These are phyloP conservation scores for Chironomus riparius DNA, from an alignment of 2,888 invertebrate species.

Conservation along the genomic window DNA sequence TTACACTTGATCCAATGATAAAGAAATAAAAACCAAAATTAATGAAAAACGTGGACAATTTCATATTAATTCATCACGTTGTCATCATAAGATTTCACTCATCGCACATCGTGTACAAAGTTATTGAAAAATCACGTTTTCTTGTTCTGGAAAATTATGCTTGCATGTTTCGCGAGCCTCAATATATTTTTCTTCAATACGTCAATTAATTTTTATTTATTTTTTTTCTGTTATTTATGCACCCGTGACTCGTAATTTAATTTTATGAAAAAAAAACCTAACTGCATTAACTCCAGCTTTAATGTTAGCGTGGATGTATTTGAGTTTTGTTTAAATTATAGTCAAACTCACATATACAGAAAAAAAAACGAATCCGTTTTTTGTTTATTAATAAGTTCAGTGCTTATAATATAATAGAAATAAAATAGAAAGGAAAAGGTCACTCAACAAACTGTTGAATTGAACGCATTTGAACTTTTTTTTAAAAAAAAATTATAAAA, in stretches of 20 bases:
- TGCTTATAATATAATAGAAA: too few species aligned
- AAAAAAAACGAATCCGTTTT: not conserved
- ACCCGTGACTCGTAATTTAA: not conserved
- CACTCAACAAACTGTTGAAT: not conserved
- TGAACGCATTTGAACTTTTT: not conserved
- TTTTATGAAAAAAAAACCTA: not conserved
- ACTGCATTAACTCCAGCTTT: not conserved
- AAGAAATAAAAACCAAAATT: not conserved
- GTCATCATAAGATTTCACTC: not conserved
- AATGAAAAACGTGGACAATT: not conserved
- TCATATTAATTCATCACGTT: not conserved
- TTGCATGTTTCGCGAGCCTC: not conserved
- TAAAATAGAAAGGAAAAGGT: too few species aligned
- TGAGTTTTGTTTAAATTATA: not conserved
- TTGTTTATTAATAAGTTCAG: not conserved
- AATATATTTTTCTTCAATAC: not conserved
- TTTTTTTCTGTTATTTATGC: not conserved
- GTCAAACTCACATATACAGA: not conserved
- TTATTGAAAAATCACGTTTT: not conserved
- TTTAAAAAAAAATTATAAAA: not conserved
- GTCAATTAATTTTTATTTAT: not conserved
- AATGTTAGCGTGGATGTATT: not conserved
- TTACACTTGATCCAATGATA: constrained; percentile 2
- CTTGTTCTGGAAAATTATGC: not conserved
- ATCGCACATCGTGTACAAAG: not conserved